Evolutionary conservation across 2,888 invertebrate genomes (phyloP), one percentile per base, ranked within the genome.

Genomic region (Minunthozetes semirufus): DNA sequence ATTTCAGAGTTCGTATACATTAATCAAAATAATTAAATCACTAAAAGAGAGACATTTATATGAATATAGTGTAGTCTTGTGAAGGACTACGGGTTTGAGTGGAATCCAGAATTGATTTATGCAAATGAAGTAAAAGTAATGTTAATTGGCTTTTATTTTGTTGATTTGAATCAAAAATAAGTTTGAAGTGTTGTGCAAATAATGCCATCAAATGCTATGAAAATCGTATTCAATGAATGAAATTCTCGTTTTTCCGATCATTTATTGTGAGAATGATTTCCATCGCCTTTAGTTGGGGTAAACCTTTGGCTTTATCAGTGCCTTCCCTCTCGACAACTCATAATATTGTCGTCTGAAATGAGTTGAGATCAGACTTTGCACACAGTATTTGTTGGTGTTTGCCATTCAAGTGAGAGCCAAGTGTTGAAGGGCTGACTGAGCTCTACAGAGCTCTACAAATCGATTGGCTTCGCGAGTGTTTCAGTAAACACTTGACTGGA

Each of bases 301-400:
- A 61, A 61, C 2, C 29, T 17, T 17, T 61, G 33, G 19, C 53
- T 22, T 6, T 19, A 19, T 19, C 22, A 22, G 53, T 53, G 53
- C 22, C 22, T 61, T 33, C 11, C 22, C 9, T 68, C 46, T 68
- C 68, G 42, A 42, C 22, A n/a, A 38, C 22, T 68, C 33, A 68
- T 68, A 68, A 42, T 68, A 68, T 68, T 68, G 68, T 68, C 68
- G 68, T 19, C 38, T 17, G 27, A 68, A 68, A 68, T 68, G 68
- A 38, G 38, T 56, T 56, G 56, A 56, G 56, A 56, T 19, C 56
- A 22, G 22, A 56, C 42, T 42, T 42, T 42, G 56, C 19, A 5
- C 19, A 5, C 17, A 19, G 22, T 56, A 22, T 56, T 19, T 22
- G 63, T 63, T 61, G 19, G 63, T 29, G 1, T 63, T 33, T 63